Conservation (phyloP, 2,113 vertebrate species). For the Gymnobelideus leadbeateri region DNA sequence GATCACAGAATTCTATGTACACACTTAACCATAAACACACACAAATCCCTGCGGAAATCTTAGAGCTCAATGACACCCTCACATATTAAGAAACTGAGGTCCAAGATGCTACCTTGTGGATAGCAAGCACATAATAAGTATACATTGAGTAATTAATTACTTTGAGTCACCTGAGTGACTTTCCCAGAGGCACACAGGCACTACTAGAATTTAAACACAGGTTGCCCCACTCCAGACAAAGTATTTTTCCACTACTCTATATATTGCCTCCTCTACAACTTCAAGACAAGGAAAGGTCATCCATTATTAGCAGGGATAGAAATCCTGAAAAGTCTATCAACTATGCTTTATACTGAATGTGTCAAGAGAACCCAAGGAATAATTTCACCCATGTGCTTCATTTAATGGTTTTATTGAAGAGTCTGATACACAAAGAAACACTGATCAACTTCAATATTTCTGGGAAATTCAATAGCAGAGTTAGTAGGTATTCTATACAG, state of each 20-base stretch:
- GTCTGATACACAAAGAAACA: background rate
- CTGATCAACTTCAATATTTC: background rate
- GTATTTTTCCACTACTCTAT: background rate
- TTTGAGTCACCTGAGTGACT: background rate
- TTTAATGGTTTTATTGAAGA: background rate
- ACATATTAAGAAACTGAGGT: background rate
- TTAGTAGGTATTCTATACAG: background rate
- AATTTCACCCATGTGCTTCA: background rate
- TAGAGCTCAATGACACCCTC: background rate
- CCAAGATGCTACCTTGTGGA: background rate
- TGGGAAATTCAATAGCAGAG: background rate
- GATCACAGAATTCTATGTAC: background rate
- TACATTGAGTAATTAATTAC: background rate
- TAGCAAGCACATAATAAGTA: background rate
- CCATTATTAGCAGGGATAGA: background rate
- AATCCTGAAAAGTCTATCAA: background rate
- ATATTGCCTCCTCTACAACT: background rate
- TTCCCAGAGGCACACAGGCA: background rate
- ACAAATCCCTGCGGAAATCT: background rate
- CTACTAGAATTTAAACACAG: background rate
- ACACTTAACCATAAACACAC: background rate
- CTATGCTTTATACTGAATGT: background rate
- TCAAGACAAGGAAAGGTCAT: background rate
- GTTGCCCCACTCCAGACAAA: background rate
- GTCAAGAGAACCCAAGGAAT: background rate